Evolutionary conservation across 1,140 invertebrate species (phyloP), one percentile per base, ranked within the genome.

Genomic region (Hylyphantes graminicola): DNA sequence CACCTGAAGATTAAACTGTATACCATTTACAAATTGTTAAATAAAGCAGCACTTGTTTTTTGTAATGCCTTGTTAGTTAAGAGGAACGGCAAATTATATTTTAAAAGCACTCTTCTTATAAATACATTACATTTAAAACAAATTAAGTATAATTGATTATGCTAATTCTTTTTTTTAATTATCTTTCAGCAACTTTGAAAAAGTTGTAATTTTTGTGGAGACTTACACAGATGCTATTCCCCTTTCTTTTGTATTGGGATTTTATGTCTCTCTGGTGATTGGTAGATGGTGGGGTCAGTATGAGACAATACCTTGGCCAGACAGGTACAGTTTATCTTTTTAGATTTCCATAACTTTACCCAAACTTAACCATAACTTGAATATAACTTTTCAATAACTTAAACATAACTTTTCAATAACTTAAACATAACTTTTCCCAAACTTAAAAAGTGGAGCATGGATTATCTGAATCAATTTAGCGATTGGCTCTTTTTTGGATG

Each of bases 241-340:
- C 0, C 79, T 89, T 55, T 88, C 89, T 0, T 89, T 89, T 75
- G 87, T 89, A 7, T 77, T 89, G 12, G 89, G 89, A 10, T 89
- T 89, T 75, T 89, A 90, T 67, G 87, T 89, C 13, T 86, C 87
- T 1, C 70, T 90, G 17, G 86, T 89, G 12, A 87, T 89, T 9
- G 87, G 86, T 50, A 75, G 89, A 67, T 89, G 89, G 89, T 90
- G 89, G 89, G 85, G 87, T 63, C 89, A 89, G 70, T 89, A 87
- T 61, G 78, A 78, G 35, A 65, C 67, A 15, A 88, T 89, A 51
- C 87, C 89, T 0, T 89, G 88, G 89, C 88, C 88, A 13, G 88
- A 89, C 77, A 87, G 81, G 85, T 87, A 84, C 78, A 9, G n/a
- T n/a, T n/a, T 65, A 13, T 59, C n/a, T n/a, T 59, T 59, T 3